These are phyloP conservation scores for Unio pictorum DNA, from an alignment of 2,888 invertebrate species.

Conservation along the genomic window DNA sequence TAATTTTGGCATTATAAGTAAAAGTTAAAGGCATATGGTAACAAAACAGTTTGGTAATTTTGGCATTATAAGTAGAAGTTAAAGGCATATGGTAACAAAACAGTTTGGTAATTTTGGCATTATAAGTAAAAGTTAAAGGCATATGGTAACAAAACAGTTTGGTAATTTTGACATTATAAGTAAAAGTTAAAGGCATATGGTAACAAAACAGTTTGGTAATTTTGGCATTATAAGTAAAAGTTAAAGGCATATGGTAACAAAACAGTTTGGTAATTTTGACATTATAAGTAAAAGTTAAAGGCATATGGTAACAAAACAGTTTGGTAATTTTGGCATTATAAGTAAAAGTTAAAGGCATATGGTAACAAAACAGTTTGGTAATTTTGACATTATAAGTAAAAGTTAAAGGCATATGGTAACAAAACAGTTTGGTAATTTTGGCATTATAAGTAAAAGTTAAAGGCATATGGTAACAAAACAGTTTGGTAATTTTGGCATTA, in stretches of 20 bases:
- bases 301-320: background rate
- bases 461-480: background rate
- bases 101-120: too few relatives aligned
- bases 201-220: too few relatives aligned
- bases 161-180: constrained; percentile 17
- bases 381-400: constrained; percentile 18
- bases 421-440: too few relatives aligned
- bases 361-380: too few relatives aligned
- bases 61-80: too few relatives aligned
- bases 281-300: constrained; percentile 20
- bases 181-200: background rate
- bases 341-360: background rate
- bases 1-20: constrained; percentile 18
- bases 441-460: constrained; percentile 18
- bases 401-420: background rate
- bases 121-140: constrained; percentile 20
- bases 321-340: constrained; percentile 16
- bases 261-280: too few relatives aligned
- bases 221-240: constrained; percentile 18
- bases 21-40: background rate
- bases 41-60: too few relatives aligned
- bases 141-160: too few relatives aligned
- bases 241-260: background rate
- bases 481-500: constrained; percentile 11
- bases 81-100: background rate